Percentiles rank a stretch among this genome's conserved stretches.
phyloP scores from a whole-genome alignment of 2,797 vertebrate species.

The Rhadinocentrus ornatus region DNA sequence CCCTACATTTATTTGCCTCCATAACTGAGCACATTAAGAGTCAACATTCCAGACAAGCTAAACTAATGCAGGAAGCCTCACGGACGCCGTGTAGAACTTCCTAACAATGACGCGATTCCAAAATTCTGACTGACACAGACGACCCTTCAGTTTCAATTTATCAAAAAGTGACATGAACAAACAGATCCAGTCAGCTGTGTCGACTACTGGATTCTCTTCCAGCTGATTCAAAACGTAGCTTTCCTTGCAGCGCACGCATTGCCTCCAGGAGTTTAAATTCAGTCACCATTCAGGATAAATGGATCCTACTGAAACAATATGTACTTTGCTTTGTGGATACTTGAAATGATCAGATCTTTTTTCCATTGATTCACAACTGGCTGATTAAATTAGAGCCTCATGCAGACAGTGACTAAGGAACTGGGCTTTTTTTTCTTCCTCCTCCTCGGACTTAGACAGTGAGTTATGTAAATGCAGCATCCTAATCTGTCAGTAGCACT shows the following conservation, averaged over 20 bases:
- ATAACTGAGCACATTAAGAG: background rate
- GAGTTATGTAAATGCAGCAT: constrained; percentile 66
- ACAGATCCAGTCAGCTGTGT: constrained; percentile 58
- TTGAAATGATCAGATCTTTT: background rate
- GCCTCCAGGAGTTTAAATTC: constrained; percentile 59
- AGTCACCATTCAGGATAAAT: constrained; percentile 54
- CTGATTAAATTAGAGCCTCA: constrained; percentile 17
- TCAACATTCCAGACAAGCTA: background rate
- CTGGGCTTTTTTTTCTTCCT: background rate
- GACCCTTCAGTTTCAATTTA: constrained; percentile 53
- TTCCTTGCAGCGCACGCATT: constrained; percentile 56
- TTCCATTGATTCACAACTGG: background rate
- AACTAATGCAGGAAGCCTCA: background rate
- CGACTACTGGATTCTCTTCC: constrained; percentile 55
- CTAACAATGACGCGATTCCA: constrained; percentile 11
- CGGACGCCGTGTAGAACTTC: too few relatives aligned
- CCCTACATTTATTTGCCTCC: background rate
- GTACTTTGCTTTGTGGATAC: constrained; percentile 7
- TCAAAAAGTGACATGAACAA: constrained; percentile 59
- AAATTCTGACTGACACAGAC: constrained; percentile 47
- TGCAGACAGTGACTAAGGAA: constrained; percentile 11
- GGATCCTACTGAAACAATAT: constrained; percentile 25
- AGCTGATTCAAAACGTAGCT: constrained; percentile 51
- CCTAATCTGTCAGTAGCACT: constrained; percentile 69
- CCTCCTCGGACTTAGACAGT: constrained; percentile 44